A percentile compares a stretch with the other conserved stretches of the same genome.
Conservation (phyloP, 2,888 invertebrate genomes). For the Tiphia femorata region DNA sequence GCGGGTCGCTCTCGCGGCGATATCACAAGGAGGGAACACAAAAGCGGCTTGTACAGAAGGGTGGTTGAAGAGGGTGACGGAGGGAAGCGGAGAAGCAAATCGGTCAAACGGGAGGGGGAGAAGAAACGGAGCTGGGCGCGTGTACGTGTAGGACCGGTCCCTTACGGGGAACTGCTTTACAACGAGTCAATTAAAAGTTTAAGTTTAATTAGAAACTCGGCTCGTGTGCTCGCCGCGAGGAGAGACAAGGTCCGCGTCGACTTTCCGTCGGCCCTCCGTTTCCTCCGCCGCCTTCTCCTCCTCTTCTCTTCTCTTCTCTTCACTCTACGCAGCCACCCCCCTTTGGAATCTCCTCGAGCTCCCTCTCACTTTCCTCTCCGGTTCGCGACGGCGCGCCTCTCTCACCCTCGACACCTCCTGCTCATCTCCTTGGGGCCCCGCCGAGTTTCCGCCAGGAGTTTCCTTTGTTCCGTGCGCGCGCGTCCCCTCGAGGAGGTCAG, state of each 20-base stretch:
- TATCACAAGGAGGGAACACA: constrained; percentile 2
- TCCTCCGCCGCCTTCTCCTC: constrained; percentile 3
- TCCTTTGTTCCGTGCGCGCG: constrained; percentile 32
- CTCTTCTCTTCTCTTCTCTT: constrained; percentile 4
- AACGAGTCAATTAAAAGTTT: constrained; percentile 68
- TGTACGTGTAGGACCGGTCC: constrained; percentile 46
- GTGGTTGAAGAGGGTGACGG: neutral
- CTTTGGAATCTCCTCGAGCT: neutral
- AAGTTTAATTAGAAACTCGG: constrained; percentile 67
- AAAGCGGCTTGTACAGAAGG: neutral
- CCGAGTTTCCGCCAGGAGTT: constrained; percentile 32
- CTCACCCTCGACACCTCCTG: constrained; percentile 8
- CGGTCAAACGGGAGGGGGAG: constrained; percentile 18
- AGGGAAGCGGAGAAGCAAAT: neutral
- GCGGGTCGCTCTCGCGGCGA: too few species aligned
- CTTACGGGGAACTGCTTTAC: constrained; percentile 56
- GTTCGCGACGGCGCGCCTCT: neutral
- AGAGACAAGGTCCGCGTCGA: constrained; percentile 9
- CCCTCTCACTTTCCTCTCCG: constrained; percentile 21
- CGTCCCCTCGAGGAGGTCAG: constrained; percentile 29
- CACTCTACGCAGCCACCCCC: constrained; percentile 3
- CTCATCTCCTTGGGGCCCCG: constrained; percentile 20
- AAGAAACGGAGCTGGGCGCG: constrained; percentile 18
- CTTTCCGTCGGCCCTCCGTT: too few species aligned
- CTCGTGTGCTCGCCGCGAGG: constrained; percentile 28